Percentiles rank a stretch among this genome's conserved stretches.
These are phyloP conservation scores for Ciconia boyciana DNA, from an alignment of 2,113 vertebrate species.

Conservation along the genomic window DNA sequence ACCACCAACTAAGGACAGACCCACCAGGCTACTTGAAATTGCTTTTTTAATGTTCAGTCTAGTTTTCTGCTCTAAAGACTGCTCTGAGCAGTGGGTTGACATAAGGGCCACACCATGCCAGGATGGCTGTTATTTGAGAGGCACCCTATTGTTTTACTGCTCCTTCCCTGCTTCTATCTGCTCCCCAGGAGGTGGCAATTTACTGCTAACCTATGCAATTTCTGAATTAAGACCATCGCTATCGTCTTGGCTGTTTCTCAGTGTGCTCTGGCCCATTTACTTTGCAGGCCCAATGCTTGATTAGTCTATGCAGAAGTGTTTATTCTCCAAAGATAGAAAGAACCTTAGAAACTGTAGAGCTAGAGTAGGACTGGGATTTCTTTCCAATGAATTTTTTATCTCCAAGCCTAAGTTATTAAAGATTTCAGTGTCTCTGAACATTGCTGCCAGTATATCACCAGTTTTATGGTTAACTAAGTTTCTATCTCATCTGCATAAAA, in stretches of 20 bases:
- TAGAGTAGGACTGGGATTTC: not conserved
- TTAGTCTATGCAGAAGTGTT: not conserved
- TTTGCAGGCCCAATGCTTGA: not conserved
- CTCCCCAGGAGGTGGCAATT: not conserved
- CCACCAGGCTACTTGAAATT: not conserved
- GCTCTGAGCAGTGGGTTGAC: not conserved
- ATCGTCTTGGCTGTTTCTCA: not conserved
- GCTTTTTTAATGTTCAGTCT: not conserved
- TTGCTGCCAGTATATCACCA: not conserved
- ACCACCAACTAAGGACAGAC: not conserved
- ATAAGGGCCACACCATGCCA: not conserved
- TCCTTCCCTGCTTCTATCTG: not conserved
- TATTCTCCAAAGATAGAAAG: not conserved
- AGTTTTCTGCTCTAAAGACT: not conserved
- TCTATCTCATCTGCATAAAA: not conserved
- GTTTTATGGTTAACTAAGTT: not conserved
- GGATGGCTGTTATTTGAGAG: not conserved
- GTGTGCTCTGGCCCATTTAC: not conserved
- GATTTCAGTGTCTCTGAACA: not conserved
- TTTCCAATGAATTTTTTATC: not conserved
- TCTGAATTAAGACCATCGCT: not conserved
- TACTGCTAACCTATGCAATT: not conserved
- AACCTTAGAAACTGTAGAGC: not conserved
- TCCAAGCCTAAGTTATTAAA: not conserved
- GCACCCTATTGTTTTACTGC: not conserved